phyloP scores from a whole-genome alignment of 2,797 vertebrate species.

The Tragopan temminckii region DNA sequence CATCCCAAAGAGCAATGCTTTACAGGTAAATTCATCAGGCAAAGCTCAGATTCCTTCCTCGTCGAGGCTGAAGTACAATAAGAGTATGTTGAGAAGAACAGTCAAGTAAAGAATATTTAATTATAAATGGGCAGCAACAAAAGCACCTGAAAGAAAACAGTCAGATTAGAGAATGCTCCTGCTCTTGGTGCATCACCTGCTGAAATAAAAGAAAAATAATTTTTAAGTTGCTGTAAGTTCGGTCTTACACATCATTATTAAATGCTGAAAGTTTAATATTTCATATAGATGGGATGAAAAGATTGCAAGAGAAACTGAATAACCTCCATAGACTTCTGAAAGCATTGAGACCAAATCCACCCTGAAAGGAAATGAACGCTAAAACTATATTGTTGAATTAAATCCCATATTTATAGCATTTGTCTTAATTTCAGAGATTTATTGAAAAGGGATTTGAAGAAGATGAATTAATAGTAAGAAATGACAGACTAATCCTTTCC shows the following conservation, averaged over 20 bases:
- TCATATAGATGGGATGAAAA: slow-evolving; percentile 61
- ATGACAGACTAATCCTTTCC: slow-evolving; percentile 46
- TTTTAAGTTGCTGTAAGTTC: neutral
- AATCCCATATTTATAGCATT: slow-evolving; percentile 56
- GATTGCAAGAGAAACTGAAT: slow-evolving; percentile 24
- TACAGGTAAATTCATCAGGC: neutral
- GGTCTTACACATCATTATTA: slow-evolving; percentile 56
- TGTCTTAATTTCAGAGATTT: slow-evolving; percentile 68
- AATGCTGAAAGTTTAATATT: slow-evolving; percentile 67
- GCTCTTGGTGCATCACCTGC: neutral
- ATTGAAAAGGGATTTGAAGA: slow-evolving; percentile 50
- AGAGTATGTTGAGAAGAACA: neutral
- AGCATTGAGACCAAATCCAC: neutral
- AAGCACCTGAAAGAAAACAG: neutral
- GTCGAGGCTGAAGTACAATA: neutral
- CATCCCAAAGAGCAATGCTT: neutral
- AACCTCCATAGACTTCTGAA: slow-evolving; percentile 20
- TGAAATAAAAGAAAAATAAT: slow-evolving; percentile 52
- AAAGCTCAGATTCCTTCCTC: neutral
- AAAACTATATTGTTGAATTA: slow-evolving; percentile 39
- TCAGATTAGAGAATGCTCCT: neutral
- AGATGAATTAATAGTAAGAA: slow-evolving; percentile 44
- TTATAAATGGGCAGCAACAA: neutral
- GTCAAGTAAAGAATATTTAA: neutral
- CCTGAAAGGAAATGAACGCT: slow-evolving; percentile 4